Conservation (phyloP, 2,113 vertebrate genomes). For the Anthoscopus minutus region DNA sequence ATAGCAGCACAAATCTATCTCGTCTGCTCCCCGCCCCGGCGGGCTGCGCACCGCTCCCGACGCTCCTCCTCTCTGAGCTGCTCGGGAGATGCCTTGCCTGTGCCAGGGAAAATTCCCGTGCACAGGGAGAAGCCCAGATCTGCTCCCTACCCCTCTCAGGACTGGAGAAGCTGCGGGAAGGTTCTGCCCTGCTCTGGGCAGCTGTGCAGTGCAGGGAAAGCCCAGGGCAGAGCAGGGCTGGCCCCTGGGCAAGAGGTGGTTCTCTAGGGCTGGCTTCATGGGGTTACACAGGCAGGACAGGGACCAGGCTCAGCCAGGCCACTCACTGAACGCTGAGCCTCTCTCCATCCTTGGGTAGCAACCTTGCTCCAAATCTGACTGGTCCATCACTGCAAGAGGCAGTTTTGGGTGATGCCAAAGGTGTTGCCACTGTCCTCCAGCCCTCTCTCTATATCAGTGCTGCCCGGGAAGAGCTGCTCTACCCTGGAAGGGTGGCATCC, state of each 20-base stretch:
- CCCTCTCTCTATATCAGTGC: not conserved
- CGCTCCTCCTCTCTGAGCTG: not conserved
- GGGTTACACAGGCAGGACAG: not conserved
- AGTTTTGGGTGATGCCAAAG: not conserved
- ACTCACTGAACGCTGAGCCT: not conserved
- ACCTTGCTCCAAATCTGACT: not conserved
- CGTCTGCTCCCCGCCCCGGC: not conserved
- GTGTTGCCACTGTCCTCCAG: accelerated
- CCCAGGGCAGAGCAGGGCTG: not conserved
- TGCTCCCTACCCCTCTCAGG: not conserved
- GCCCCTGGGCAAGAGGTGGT: not conserved
- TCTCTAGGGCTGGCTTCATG: not conserved
- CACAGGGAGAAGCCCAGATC: not conserved
- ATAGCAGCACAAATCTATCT: conserved; percentile 45
- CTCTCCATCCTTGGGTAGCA: not conserved
- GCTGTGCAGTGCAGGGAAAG: not conserved
- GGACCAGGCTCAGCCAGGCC: not conserved
- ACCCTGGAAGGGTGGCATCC: not conserved
- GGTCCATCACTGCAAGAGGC: not conserved
- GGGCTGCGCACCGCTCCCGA: not conserved
- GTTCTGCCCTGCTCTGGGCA: not conserved
- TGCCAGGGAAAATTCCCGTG: not conserved
- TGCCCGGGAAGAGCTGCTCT: not conserved
- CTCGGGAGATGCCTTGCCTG: not conserved
- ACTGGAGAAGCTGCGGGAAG: not conserved